Evolutionary conservation across 2,113 vertebrate species (phyloP).

Genomic region (Thamnophis sirtalis): DNA sequence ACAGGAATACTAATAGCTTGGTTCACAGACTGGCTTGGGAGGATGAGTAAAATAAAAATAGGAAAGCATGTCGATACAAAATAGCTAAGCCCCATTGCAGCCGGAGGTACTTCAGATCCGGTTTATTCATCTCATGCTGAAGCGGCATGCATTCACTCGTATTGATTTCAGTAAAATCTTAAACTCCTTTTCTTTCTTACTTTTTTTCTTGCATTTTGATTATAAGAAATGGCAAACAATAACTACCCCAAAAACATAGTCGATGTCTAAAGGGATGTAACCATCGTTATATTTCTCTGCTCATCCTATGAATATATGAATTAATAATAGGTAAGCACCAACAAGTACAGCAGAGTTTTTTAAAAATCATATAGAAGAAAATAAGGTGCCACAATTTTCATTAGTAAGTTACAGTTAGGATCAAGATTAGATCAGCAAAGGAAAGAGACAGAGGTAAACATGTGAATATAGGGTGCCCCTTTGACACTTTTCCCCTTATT

Average conservation of each 20-base stretch:
- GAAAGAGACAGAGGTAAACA: neutral
- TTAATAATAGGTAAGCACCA: neutral
- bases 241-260: neutral
- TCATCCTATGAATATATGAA: neutral
- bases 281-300: neutral
- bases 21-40: neutral
- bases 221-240: neutral
- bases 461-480: neutral
- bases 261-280: neutral
- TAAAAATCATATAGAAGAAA: neutral
- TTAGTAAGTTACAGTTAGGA: neutral
- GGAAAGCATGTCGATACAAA: neutral
- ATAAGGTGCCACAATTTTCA: neutral
- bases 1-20: slow-evolving; percentile 13
- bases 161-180: neutral
- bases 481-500: neutral
- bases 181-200: neutral
- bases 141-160: neutral
- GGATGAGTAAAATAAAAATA: neutral
- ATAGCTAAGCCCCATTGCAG: neutral
- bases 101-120: neutral
- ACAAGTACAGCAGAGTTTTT: neutral
- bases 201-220: neutral
- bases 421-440: neutral
- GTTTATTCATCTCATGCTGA: neutral